These are phyloP conservation scores for Drosophila watanabei DNA, from an alignment of 1,140 invertebrate species.

Conservation along the genomic window DNA sequence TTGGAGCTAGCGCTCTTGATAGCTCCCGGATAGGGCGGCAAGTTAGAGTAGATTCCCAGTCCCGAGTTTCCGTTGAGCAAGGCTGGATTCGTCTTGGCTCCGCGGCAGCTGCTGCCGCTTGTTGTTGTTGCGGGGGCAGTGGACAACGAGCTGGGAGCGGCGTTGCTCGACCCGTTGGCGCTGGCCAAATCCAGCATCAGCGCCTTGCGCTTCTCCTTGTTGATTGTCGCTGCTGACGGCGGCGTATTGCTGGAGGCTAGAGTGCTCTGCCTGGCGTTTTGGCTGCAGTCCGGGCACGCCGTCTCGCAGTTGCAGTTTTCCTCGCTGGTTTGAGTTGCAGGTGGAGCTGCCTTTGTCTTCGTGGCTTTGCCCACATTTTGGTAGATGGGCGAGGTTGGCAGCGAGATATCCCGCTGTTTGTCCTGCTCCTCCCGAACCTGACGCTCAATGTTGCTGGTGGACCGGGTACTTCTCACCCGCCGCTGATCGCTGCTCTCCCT, in stretches of 20 bases:
- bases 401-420: slow-evolving; percentile 17
- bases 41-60: slow-evolving; percentile 67
- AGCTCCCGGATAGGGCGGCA: slow-evolving; percentile 76
- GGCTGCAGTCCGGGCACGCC: slow-evolving; percentile 63
- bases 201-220: slow-evolving; percentile 86
- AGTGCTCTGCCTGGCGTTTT: slow-evolving; percentile 35
- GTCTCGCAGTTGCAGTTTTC: slow-evolving; percentile 70
- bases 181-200: slow-evolving; percentile 89
- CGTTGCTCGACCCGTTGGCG: slow-evolving; percentile 30
- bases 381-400: slow-evolving; percentile 70
- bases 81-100: slow-evolving; percentile 53
- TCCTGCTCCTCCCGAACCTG: slow-evolving; percentile 58
- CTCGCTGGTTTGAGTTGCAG: slow-evolving; percentile 19
- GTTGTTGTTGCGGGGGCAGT: slow-evolving; percentile 21
- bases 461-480: slow-evolving; percentile 71
- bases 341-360: slow-evolving; percentile 7
- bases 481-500: slow-evolving; percentile 80
- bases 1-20: slow-evolving; percentile 75
- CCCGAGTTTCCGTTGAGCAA: slow-evolving; percentile 70
- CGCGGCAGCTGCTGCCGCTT: slow-evolving; percentile 55
- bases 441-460: slow-evolving; percentile 80
- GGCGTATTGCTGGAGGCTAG: slow-evolving; percentile 1
- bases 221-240: slow-evolving; percentile 33
- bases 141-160: slow-evolving; percentile 45
- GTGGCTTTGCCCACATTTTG: slow-evolving; percentile 62